phyloP scores from a whole-genome alignment of 1,140 invertebrate species.

The Drosophila nannoptera region DNA sequence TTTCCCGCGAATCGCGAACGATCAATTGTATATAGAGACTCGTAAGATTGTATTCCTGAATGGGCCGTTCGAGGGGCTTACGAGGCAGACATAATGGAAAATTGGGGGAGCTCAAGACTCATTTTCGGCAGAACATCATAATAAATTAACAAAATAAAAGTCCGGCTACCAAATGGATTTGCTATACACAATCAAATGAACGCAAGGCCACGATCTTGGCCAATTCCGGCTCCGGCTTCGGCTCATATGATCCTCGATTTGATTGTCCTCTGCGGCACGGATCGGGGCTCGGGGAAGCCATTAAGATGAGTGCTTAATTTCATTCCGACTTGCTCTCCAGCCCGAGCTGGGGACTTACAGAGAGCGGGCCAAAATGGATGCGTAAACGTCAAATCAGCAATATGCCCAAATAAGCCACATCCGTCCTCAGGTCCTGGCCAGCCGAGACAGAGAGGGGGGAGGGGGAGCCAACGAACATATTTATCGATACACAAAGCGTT shows the following conservation, averaged over 20 bases:
- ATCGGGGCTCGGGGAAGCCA: slow-evolving; percentile 56
- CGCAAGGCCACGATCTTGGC: slow-evolving; percentile 32
- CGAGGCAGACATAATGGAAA: slow-evolving; percentile 62
- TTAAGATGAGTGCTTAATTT: slow-evolving; percentile 73
- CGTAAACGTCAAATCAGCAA: slow-evolving; percentile 53
- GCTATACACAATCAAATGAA: slow-evolving; percentile 59
- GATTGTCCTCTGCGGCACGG: slow-evolving; percentile 20
- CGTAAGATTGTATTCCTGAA: slow-evolving; percentile 41
- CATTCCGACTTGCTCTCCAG: slow-evolving; percentile 53
- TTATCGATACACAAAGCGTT: slow-evolving; percentile 41
- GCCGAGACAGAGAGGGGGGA: slow-evolving; percentile 24
- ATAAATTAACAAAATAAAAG: slow-evolving; percentile 76
- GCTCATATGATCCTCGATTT: neutral
- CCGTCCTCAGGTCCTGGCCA: slow-evolving; percentile 31
- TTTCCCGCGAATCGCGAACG: slow-evolving; percentile 57
- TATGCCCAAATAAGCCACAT: slow-evolving; percentile 30
- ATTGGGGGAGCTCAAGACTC: slow-evolving; percentile 67
- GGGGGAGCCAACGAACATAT: slow-evolving; percentile 6
- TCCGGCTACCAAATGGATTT: slow-evolving; percentile 60
- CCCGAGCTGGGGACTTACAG: slow-evolving; percentile 43
- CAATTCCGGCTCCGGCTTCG: slow-evolving; percentile 35
- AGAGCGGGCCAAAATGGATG: slow-evolving; percentile 55
- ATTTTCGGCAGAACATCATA: slow-evolving; percentile 73
- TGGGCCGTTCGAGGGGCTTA: slow-evolving; percentile 61
- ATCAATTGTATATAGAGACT: slow-evolving; percentile 26